Evolutionary conservation across 2,113 vertebrate species (phyloP).

Genomic region (Bagarius yarrelli): DNA sequence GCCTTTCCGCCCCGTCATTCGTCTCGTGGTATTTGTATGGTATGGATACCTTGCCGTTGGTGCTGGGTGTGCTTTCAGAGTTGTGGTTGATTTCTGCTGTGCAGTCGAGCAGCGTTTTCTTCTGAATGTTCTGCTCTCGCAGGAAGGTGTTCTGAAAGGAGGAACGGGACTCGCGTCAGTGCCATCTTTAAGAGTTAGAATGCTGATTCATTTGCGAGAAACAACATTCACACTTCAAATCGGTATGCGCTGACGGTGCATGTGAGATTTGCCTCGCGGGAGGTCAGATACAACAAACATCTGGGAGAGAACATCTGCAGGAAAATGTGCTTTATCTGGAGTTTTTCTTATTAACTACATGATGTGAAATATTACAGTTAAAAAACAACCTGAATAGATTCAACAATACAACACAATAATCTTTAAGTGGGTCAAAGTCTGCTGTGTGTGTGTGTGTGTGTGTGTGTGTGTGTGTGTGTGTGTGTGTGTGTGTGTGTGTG

Average conservation of each 20-base stretch:
- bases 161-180: not conserved
- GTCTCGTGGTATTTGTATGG: not conserved
- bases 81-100: slow-evolving; percentile 81
- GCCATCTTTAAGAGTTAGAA: not conserved
- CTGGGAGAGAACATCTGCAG: not conserved
- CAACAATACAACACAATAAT: not conserved
- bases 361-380: not conserved
- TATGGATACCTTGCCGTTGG: slow-evolving; percentile 86
- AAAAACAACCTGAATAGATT: not conserved
- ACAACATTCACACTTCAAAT: not conserved
- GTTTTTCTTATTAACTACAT: not conserved
- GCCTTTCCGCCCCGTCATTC: not conserved
- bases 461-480: not conserved
- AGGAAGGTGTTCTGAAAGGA: slow-evolving; percentile 79
- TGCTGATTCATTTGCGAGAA: not conserved
- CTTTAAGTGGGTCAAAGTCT: not conserved
- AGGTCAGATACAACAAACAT: not conserved
- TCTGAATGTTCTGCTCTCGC: slow-evolving; percentile 89
- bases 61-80: slow-evolving; percentile 77
- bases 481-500: not conserved
- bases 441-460: not conserved
- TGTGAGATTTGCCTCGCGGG: no score
- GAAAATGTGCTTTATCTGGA: not conserved
- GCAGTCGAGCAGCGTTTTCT: slow-evolving; percentile 80
- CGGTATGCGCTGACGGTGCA: not conserved